phyloP scores from a whole-genome alignment of 2,113 vertebrate genomes.

The Candoia aspera region DNA sequence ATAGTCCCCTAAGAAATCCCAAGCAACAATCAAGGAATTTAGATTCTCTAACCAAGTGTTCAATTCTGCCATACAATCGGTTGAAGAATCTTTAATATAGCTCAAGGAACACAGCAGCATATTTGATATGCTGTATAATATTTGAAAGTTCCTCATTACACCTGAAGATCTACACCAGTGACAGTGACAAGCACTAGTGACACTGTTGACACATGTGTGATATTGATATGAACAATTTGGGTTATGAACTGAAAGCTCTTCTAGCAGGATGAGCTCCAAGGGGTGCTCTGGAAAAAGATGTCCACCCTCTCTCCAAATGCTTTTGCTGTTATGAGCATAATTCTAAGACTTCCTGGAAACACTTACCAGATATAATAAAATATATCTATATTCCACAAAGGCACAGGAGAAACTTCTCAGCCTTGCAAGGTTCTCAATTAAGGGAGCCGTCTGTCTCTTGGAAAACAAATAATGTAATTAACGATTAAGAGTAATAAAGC shows the following conservation, averaged over 20 bases:
- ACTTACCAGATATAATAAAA: background rate
- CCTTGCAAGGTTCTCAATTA: background rate
- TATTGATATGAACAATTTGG: no score
- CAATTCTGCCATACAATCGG: background rate
- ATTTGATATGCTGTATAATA: background rate
- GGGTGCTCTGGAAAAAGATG: background rate
- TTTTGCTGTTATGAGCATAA: background rate
- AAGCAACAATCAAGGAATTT: background rate
- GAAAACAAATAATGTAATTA: background rate
- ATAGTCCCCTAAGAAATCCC: background rate
- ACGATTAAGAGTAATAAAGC: background rate
- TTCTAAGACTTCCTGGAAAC: background rate
- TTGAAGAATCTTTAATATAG: background rate
- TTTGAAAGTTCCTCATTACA: background rate
- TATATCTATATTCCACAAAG: background rate
- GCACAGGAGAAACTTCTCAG: background rate
- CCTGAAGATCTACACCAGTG: background rate
- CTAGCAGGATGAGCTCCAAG: background rate
- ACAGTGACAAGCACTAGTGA: background rate
- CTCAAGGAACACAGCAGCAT: background rate
- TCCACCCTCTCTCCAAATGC: background rate
- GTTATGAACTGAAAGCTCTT: background rate
- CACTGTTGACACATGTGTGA: background rate
- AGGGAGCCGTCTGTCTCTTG: background rate
- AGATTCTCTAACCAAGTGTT: background rate